Conservation (phyloP, 1,140 invertebrate genomes). For the Drosophila murphyi region DNA sequence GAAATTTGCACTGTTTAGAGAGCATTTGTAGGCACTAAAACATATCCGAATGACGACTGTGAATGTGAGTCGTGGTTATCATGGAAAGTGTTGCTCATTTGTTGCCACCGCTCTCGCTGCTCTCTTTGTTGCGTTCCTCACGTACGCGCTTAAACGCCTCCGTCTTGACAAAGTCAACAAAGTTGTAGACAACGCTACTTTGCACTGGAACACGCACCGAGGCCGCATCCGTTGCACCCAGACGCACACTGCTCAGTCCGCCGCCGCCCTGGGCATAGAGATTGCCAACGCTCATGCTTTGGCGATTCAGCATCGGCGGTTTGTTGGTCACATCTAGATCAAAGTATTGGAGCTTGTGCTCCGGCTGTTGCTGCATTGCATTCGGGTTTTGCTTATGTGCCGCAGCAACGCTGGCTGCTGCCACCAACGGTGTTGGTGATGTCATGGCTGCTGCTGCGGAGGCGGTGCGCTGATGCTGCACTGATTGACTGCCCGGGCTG, state of each 20-base stretch:
- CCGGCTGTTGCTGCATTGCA: constrained; percentile 46
- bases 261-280: constrained; percentile 54
- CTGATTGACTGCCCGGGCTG: constrained; percentile 64
- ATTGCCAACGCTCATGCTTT: constrained; percentile 71
- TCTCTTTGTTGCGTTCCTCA: constrained; percentile 89
- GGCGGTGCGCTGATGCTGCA: constrained; percentile 75
- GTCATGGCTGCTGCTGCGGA: constrained; percentile 67
- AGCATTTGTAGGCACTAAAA: constrained; percentile 61
- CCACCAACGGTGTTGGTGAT: constrained; percentile 21
- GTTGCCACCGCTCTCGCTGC: constrained; percentile 51
- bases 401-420: constrained; percentile 13
- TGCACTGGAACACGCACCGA: constrained; percentile 54
- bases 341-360: constrained; percentile 87
- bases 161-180: constrained; percentile 95
- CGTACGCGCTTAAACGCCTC: constrained; percentile 95
- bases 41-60: constrained; percentile 54
- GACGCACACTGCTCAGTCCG: constrained; percentile 31
- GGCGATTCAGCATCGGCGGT: constrained; percentile 66
- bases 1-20: constrained; percentile 55
- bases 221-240: constrained; percentile 47
- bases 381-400: constrained; percentile 44
- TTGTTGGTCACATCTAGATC: constrained; percentile 88
- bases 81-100: constrained; percentile 18
- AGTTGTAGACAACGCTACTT: constrained; percentile 91
- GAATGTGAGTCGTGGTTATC: constrained; percentile 12